Conservation (phyloP, 2,888 invertebrate species). For the Nemoura dubitans region DNA sequence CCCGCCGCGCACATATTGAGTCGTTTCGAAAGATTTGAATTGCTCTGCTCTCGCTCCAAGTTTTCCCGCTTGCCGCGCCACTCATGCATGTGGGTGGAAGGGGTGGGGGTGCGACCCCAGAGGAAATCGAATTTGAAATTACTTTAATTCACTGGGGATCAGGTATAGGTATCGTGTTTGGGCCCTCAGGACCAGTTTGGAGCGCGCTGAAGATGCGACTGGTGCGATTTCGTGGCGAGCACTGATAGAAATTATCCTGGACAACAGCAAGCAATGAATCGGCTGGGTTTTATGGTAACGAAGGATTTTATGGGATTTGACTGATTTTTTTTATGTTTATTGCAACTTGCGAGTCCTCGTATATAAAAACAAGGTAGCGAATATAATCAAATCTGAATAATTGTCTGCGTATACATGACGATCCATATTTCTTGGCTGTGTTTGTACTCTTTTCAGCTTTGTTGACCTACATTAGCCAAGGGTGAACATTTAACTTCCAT, state of each 20-base stretch:
- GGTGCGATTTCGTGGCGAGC: background rate
- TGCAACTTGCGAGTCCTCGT: background rate
- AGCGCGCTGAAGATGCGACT: background rate
- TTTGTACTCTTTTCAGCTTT: no score
- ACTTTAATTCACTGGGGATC: constrained; percentile 51
- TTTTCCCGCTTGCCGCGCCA: constrained; percentile 40
- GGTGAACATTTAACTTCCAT: no score
- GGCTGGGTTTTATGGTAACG: constrained; percentile 21
- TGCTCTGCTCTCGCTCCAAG: constrained; percentile 43
- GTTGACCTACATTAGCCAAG: no score
- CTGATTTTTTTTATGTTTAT: background rate
- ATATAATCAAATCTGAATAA: background rate
- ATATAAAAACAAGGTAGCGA: no score
- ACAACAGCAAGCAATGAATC: background rate
- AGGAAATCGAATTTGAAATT: constrained; percentile 48
- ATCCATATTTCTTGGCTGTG: no score
- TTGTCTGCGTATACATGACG: no score
- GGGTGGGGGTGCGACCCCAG: constrained; percentile 36
- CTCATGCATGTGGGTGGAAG: background rate
- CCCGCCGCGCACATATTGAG: constrained; percentile 38
- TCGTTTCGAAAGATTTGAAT: constrained; percentile 50
- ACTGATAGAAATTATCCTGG: background rate
- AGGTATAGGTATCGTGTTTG: constrained; percentile 42
- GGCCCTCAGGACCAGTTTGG: constrained; percentile 40
- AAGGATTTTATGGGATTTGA: background rate